Evolutionary conservation across 2,113 vertebrate species (phyloP), one percentile per base, ranked within the genome.

Genomic region (Tachuris rubrigastra): DNA sequence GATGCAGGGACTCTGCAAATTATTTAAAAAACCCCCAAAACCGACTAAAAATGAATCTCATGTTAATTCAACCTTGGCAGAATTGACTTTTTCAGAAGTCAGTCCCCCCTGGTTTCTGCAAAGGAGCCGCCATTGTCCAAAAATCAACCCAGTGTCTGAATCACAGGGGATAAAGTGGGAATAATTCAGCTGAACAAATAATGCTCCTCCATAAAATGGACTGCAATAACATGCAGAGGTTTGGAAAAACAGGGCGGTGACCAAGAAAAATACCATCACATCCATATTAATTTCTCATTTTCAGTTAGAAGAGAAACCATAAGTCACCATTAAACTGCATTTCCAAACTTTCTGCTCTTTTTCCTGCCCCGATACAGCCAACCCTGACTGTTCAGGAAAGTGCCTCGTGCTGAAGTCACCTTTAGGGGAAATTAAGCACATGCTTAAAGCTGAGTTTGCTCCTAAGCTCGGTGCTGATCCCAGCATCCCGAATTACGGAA

Each of bases 181-280:
- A 47, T 19, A 10, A 85, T 62, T 96, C 96, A 97, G 94, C 96
- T 97, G 96, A 96, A 60, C 67, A 97, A 96, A 97, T 86, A 96
- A 83, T 9, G 13, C 93, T 72, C 65, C 63, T 80, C 55, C 71
- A 58, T 88, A 86, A 97, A 97, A 69, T 2, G 20, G 73, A 74
- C 85, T 22, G 90, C 87, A 95, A 90, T 92, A 96, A 96, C 93
- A 92, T 10, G 9, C 30, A 0, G 44, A 90, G 93, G 88, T 16
- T 53, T 96, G 95, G 92, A 81, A 96, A 97, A 97, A 94, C 90
- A 88, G 21, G 14, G 20, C 55, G 1, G 52, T 2, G 77, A 80
- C 95, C 96, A 96, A 96, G 95, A 92, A 93, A 96, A 96, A 96
- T 62, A 96, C 47, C n/a, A 0, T 6, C 21, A 7, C 92, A 84